A percentile compares a stretch with the other conserved stretches of the same genome.
phyloP scores from a whole-genome alignment of 2,797 vertebrate species.

The Xerus rutilus region DNA sequence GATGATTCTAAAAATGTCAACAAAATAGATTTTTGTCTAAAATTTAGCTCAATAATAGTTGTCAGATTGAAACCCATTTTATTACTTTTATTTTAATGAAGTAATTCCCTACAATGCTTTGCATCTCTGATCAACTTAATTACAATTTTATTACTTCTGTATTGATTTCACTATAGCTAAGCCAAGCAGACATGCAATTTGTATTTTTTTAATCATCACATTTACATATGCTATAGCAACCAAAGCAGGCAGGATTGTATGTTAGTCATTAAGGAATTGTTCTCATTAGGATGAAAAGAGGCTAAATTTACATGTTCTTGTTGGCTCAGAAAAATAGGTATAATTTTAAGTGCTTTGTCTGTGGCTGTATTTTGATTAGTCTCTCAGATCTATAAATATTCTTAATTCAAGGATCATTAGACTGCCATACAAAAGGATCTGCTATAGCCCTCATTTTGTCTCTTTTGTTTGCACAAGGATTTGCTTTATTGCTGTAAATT shows the following conservation, averaged over 20 bases:
- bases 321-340: constrained; percentile 29
- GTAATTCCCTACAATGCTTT: background rate
- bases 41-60: constrained; percentile 15
- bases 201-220: background rate
- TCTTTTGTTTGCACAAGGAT: constrained; percentile 42
- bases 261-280: constrained; percentile 19
- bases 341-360: constrained; percentile 35
- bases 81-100: constrained; percentile 37
- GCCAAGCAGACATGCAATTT: background rate
- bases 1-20: background rate
- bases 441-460: background rate
- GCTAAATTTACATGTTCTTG: constrained; percentile 37
- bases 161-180: constrained; percentile 9
- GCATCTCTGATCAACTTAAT: constrained; percentile 9
- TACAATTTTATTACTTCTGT: background rate
- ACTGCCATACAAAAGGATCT: constrained; percentile 17
- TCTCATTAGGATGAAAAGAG: background rate
- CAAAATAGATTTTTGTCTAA: background rate
- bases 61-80: background rate
- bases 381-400: constrained; percentile 58
- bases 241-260: background rate
- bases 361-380: background rate
- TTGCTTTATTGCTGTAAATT: constrained; percentile 59
- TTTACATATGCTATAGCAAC: constrained; percentile 1
- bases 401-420: constrained; percentile 46